Conservation (phyloP, 2,113 vertebrate species). For the Hyperopisus bebe region DNA sequence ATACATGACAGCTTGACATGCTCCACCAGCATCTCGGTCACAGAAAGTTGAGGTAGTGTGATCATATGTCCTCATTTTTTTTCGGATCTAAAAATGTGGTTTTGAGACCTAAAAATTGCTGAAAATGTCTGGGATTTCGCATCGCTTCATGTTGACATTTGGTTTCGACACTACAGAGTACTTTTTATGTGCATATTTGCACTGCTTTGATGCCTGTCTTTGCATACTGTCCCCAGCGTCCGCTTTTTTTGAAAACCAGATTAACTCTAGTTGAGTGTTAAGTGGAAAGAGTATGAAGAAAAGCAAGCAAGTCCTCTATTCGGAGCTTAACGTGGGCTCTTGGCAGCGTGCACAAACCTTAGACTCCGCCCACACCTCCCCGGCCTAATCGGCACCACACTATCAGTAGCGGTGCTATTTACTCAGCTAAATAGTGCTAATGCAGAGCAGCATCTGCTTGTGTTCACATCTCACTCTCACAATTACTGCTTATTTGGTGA, state of each 20-base stretch:
- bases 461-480: conserved; percentile 40
- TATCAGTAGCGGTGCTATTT: conserved; percentile 47
- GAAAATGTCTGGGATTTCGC: background rate
- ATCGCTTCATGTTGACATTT: background rate
- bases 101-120: background rate
- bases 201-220: background rate
- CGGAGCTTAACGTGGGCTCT: background rate
- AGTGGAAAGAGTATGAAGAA: background rate
- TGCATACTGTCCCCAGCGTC: background rate
- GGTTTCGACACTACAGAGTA: background rate
- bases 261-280: background rate
- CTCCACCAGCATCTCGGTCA: background rate
- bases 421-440: conserved; percentile 43
- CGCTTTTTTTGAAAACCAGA: background rate
- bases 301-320: background rate
- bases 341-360: background rate
- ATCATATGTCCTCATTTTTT: background rate
- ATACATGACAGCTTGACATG: background rate
- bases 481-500: conserved; percentile 47
- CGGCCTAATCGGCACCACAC: conserved; percentile 6
- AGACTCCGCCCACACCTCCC: background rate
- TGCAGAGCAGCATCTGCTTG: conserved; percentile 42
- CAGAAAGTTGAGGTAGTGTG: background rate
- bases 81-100: background rate
- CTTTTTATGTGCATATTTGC: background rate